Conservation (phyloP, 2,113 vertebrate genomes). For the human (Homo sapiens) region GRCh38 chr17:9901001-9901500, state of each 20-base stretch:
- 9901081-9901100: conserved; percentile 95
- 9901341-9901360: background rate
- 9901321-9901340: background rate
- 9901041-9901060: conserved; percentile 90
- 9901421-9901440: background rate
- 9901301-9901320: background rate
- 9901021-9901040: conserved; percentile 91
- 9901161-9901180: background rate
- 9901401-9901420: background rate
- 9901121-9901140: background rate
- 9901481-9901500: background rate
- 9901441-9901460: background rate
- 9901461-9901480: background rate
- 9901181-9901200: background rate
- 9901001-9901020: conserved; percentile 92
- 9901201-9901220: background rate
- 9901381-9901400: background rate
- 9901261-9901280: background rate
- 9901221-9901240: background rate
- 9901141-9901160: rapidly evolving
- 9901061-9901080: conserved; percentile 84
- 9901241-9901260: background rate
- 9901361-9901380: background rate
- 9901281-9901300: background rate
- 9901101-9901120: conserved; percentile 74